Conservation (phyloP, 2,113 vertebrate genomes). For the Chamaetylas fuelleborni region DNA sequence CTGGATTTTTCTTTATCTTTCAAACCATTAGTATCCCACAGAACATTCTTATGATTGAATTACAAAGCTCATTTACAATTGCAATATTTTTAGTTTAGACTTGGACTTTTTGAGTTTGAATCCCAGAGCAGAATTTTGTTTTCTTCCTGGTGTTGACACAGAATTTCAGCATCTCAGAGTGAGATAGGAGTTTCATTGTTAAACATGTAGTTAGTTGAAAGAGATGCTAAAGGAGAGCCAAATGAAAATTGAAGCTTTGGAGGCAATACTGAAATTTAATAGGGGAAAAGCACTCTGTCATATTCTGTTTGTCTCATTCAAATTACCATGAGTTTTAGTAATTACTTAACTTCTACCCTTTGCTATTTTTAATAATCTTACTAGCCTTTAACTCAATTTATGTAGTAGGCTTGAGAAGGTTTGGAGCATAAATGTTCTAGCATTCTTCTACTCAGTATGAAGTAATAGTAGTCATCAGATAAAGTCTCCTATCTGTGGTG, state of each 20-base stretch:
- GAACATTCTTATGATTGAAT: neutral
- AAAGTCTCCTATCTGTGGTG: neutral
- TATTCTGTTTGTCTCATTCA: neutral
- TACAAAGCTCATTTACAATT: neutral
- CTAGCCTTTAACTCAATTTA: neutral
- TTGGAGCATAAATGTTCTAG: neutral
- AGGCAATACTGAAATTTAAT: neutral
- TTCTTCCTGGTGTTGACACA: neutral
- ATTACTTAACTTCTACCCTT: neutral
- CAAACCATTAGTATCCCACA: neutral
- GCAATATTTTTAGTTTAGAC: neutral
- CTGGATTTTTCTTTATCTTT: constrained; percentile 14
- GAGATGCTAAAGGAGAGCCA: neutral
- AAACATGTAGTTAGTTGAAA: neutral
- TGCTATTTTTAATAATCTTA: neutral
- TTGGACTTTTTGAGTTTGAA: neutral
- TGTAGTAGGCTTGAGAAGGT: neutral
- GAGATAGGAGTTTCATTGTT: neutral
- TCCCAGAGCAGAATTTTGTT: neutral
- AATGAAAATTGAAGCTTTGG: neutral
- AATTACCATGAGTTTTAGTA: neutral
- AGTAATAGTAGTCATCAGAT: neutral
- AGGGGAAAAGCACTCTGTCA: neutral
- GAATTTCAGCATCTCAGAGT: neutral
- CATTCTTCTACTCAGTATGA: neutral